Evolutionary conservation across 1,140 invertebrate species (phyloP).

Genomic region (Hypsibius dujardini): DNA sequence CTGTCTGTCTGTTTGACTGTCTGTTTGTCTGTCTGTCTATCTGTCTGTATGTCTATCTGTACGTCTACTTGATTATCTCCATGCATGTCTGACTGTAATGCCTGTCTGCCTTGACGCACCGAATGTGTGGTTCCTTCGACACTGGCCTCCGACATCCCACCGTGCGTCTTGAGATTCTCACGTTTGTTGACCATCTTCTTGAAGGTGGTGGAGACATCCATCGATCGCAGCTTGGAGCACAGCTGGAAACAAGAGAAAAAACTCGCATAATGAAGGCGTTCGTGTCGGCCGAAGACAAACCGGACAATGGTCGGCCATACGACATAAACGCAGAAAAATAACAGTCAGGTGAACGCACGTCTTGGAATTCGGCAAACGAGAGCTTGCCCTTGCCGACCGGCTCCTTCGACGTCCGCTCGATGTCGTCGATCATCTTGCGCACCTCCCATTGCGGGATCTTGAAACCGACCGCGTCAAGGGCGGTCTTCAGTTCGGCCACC

Average conservation of each 20-base stretch:
- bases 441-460: constrained; percentile 83
- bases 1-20: too few relatives aligned
- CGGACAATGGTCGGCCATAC: constrained; percentile 10
- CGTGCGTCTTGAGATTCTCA: constrained; percentile 73
- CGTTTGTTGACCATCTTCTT: constrained; percentile 79
- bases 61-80: too few relatives aligned
- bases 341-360: constrained; percentile 30
- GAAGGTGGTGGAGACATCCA: constrained; percentile 72
- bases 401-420: constrained; percentile 47
- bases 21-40: too few relatives aligned
- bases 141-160: constrained; percentile 82
- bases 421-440: constrained; percentile 70
- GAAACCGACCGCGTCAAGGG: constrained; percentile 71
- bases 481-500: constrained; percentile 64
- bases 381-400: constrained; percentile 48
- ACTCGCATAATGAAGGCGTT: constrained; percentile 17
- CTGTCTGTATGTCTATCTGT: too few relatives aligned
- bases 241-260: constrained; percentile 40
- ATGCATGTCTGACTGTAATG: background rate
- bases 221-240: constrained; percentile 66
- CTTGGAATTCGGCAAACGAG: constrained; percentile 65
- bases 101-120: constrained; percentile 37
- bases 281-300: background rate
- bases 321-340: too few relatives aligned
- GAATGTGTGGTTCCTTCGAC: constrained; percentile 81